A percentile compares a stretch with the other conserved stretches of the same genome.
Evolutionary conservation across 2,113 vertebrate genomes (phyloP).

Genomic region (Ciconia stormi): DNA sequence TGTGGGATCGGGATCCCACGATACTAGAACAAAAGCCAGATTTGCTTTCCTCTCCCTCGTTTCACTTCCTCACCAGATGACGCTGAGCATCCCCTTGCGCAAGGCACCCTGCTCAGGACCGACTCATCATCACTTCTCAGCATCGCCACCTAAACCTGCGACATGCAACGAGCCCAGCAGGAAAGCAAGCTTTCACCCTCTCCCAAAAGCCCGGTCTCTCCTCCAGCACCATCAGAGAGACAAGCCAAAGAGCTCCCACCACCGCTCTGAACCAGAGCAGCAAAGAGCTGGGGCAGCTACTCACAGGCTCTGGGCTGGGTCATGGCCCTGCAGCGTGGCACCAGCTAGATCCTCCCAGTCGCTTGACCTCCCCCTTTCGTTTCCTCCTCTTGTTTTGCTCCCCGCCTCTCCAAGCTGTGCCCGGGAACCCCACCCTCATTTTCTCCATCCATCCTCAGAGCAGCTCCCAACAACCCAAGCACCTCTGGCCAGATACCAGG

Average conservation of each 20-base stretch:
- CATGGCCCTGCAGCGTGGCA: neutral
- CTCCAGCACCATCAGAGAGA: neutral
- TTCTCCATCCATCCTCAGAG: neutral
- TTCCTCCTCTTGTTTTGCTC: neutral
- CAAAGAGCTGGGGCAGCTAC: neutral
- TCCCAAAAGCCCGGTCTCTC: neutral
- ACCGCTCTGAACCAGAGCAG: neutral
- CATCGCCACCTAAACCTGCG: neutral
- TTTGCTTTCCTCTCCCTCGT: neutral
- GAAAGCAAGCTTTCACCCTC: neutral
- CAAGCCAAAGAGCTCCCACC: neutral
- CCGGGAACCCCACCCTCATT: neutral
- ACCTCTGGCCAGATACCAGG: neutral
- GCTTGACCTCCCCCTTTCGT: neutral
- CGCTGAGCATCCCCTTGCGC: neutral
- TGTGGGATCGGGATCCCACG: neutral
- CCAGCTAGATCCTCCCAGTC: neutral
- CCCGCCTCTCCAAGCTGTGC: neutral
- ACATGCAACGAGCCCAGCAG: neutral
- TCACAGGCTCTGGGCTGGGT: conserved; percentile 8
- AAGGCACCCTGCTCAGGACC: neutral
- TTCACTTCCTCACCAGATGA: conserved; percentile 10
- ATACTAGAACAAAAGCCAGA: neutral
- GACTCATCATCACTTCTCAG: neutral
- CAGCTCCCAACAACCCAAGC: neutral